These are phyloP conservation scores for Chloroceryle aenea DNA, from an alignment of 2,113 vertebrate genomes.

Conservation along the genomic window DNA sequence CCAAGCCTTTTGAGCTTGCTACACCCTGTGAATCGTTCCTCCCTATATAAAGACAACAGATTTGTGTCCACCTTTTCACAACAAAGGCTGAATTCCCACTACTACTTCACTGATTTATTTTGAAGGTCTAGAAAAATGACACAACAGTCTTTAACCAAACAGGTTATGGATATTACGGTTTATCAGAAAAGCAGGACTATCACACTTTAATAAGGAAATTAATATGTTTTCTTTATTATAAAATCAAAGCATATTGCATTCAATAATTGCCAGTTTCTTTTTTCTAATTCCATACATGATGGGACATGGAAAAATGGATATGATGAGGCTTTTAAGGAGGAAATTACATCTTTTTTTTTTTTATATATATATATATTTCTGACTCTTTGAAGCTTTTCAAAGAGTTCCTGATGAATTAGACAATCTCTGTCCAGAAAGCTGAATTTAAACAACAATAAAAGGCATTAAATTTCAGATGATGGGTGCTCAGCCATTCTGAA, in stretches of 20 bases:
- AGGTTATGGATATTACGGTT: neutral
- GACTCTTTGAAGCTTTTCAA: constrained; percentile 33
- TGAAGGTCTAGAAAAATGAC: neutral
- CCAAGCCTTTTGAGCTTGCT: neutral
- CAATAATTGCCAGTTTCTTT: constrained; percentile 22
- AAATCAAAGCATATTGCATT: neutral
- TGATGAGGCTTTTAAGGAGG: constrained; percentile 23
- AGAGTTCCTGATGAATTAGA: constrained; percentile 43
- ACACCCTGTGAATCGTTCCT: accelerated
- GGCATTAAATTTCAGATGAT: constrained; percentile 63
- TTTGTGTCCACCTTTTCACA: neutral
- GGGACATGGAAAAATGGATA: constrained; percentile 16
- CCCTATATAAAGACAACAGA: neutral
- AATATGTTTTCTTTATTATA: constrained; percentile 3
- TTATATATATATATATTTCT: constrained; percentile 37
- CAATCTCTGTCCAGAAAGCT: constrained; percentile 1
- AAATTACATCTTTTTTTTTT: constrained; percentile 52
- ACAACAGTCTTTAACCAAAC: neutral
- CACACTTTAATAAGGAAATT: neutral
- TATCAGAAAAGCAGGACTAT: neutral
- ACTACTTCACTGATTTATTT: neutral
- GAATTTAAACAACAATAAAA: constrained; percentile 62
- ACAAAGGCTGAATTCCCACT: neutral
- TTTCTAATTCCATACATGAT: constrained; percentile 9
- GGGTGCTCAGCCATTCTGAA: constrained; percentile 61